Evolutionary conservation across 1,140 invertebrate genomes (phyloP).

Genomic region (Metaphire vulgaris): DNA sequence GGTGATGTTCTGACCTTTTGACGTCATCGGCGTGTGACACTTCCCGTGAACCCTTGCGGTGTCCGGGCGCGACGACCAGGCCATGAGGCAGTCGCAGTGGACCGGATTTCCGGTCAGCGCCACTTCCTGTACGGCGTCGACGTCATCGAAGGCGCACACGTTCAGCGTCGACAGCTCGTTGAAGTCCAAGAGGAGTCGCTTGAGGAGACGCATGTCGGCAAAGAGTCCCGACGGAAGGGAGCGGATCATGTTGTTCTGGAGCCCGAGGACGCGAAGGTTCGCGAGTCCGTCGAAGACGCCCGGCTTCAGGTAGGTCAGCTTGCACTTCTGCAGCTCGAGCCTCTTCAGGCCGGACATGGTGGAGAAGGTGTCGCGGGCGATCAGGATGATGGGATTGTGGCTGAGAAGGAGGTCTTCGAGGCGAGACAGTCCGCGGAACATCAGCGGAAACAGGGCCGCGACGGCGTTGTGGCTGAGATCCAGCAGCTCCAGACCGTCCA

Average conservation of each 20-base stretch:
- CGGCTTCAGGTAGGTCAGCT: slow-evolving; percentile 17
- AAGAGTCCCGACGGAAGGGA: slow-evolving; percentile 11
- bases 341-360: slow-evolving; percentile 19
- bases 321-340: slow-evolving; percentile 19
- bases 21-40: slow-evolving; percentile 6
- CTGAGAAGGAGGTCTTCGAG: slow-evolving; percentile 4
- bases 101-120: slow-evolving; percentile 21
- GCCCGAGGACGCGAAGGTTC: neutral
- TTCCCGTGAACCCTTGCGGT: slow-evolving; percentile 7
- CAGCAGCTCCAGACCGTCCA: neutral
- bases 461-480: slow-evolving; percentile 7
- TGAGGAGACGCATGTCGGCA: neutral
- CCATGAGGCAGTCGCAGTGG: slow-evolving; percentile 24
- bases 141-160: slow-evolving; percentile 25
- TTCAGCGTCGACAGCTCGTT: slow-evolving; percentile 20
- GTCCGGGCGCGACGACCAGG: slow-evolving; percentile 10
- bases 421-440: neutral
- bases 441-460: neutral
- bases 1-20: neutral
- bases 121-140: neutral
- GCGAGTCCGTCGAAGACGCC: slow-evolving; percentile 7
- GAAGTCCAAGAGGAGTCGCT: slow-evolving; percentile 17
- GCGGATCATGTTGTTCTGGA: slow-evolving; percentile 9
- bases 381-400: slow-evolving; percentile 2
- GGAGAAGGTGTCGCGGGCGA: slow-evolving; percentile 15